These are phyloP conservation scores for Polydrusus cervinus DNA, from an alignment of 2,888 invertebrate genomes.

Conservation along the genomic window DNA sequence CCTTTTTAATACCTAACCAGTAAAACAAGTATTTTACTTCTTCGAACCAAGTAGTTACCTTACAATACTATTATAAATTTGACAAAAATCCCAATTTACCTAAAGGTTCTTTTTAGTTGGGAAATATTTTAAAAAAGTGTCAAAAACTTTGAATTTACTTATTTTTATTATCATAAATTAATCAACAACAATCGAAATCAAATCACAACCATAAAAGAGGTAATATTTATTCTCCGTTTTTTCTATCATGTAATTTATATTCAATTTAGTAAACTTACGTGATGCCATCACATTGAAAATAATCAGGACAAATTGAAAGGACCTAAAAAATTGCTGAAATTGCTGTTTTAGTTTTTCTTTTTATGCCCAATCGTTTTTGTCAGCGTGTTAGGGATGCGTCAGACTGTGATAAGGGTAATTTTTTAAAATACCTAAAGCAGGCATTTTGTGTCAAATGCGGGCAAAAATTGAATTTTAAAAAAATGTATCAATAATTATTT, in stretches of 20 bases:
- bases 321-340: slow-evolving; percentile 9
- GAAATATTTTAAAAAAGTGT: too few species aligned
- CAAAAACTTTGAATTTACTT: too few species aligned
- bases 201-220: not conserved
- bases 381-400: slow-evolving; percentile 1
- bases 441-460: not conserved
- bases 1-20: too few species aligned
- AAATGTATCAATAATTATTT: too few species aligned
- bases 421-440: not conserved
- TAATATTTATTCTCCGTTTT: not conserved
- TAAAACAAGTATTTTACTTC: too few species aligned
- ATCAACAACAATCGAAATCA: not conserved
- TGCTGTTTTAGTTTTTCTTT: slow-evolving; percentile 10
- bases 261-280: not conserved
- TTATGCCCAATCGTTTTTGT: not conserved
- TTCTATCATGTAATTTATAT: not conserved
- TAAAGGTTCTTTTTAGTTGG: too few species aligned
- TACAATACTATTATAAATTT: too few species aligned
- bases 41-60: too few species aligned
- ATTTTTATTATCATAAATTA: too few species aligned
- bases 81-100: too few species aligned
- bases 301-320: slow-evolving; percentile 6
- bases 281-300: not conserved
- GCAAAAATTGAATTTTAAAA: too few species aligned
- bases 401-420: not conserved